Percentiles rank a stretch among this genome's conserved stretches.
Evolutionary conservation across 2,888 invertebrate species (phyloP).

Genomic region (Myopa tessellatipennis): DNA sequence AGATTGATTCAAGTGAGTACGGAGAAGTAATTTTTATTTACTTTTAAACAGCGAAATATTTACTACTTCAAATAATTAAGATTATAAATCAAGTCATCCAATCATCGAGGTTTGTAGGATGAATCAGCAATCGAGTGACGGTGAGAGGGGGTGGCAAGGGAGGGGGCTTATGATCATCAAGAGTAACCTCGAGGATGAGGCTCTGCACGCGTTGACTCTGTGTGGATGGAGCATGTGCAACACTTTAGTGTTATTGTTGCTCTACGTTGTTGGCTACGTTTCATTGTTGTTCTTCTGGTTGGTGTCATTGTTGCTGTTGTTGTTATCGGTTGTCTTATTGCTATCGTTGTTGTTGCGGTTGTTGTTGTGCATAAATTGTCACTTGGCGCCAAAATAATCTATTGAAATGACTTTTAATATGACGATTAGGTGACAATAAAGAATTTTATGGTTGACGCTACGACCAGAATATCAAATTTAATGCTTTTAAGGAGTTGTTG

Average conservation of each 20-base stretch:
- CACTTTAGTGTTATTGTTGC: not conserved
- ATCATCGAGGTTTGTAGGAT: too few relatives aligned
- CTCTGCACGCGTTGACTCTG: too few relatives aligned
- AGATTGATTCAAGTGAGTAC: too few relatives aligned
- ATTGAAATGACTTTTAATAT: constrained; percentile 55
- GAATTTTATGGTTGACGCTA: constrained; percentile 39
- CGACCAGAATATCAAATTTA: not conserved
- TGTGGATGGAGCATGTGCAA: not conserved
- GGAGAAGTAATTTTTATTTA: too few relatives aligned
- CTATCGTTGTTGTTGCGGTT: constrained; percentile 23
- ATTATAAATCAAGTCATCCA: too few relatives aligned
- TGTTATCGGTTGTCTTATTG: not conserved
- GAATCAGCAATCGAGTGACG: too few relatives aligned
- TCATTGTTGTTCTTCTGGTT: not conserved
- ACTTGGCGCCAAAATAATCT: constrained; percentile 57
- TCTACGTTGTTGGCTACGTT: not conserved
- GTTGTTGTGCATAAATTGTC: constrained; percentile 52
- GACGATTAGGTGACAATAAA: constrained; percentile 54
- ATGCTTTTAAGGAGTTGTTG: not conserved
- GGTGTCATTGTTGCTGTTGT: constrained; percentile 42
- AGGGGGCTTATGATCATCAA: too few relatives aligned
- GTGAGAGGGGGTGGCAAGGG: too few relatives aligned
- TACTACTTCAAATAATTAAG: too few relatives aligned
- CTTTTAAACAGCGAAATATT: too few relatives aligned
- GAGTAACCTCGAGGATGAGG: too few relatives aligned